Evolutionary conservation across 2,113 vertebrate species (phyloP), one percentile per base, ranked within the genome.

Genomic region (Sturnus vulgaris): DNA sequence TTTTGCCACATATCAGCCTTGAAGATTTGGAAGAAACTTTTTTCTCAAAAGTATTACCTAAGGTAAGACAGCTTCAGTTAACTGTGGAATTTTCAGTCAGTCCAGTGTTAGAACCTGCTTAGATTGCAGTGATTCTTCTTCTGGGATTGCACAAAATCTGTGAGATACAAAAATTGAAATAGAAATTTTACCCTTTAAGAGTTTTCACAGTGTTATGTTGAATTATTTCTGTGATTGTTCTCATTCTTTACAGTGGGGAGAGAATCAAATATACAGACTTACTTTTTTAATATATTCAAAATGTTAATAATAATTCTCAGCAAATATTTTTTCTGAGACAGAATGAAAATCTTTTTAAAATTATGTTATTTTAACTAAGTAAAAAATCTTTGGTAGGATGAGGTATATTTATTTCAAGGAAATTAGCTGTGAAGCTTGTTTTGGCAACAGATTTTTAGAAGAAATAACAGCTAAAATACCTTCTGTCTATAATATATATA

Each of bases 1-100:
- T 99, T 97, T 97, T 99, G 77, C 99, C 99, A 35, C 99, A 99
- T 80, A 97, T 99, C 70, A 97, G 93, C 90, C 90, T 98, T 27
- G 82, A 97, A 93, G 98, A 99, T 44, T 57, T 99, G 83, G 99
- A 99, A 90, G 92, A 97, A 33, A 96, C 95, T 28, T 99, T 99
- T 92, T 99, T 99, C 93, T 98, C 99, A 24, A 98, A 98, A 97
- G 96, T 99, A 55, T 94, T 99, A 61, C 99, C 99, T 76, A 99
- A 99, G 99, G 99, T 99, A 87, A 60, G 83, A 70, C 12, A 33
- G 14, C 25, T 76, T 59, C 22, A 53, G 8, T 76, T 66, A 40
- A 37, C 17, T 42, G 19, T 60, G 24, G 20, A 69, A 22, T 52
- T 91, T 69, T 76, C 40, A 49, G 39, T 66, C 30, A 75, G 22